Evolutionary conservation across 2,113 vertebrate genomes (phyloP).

Genomic region (Paramormyrops kingsleyae): DNA sequence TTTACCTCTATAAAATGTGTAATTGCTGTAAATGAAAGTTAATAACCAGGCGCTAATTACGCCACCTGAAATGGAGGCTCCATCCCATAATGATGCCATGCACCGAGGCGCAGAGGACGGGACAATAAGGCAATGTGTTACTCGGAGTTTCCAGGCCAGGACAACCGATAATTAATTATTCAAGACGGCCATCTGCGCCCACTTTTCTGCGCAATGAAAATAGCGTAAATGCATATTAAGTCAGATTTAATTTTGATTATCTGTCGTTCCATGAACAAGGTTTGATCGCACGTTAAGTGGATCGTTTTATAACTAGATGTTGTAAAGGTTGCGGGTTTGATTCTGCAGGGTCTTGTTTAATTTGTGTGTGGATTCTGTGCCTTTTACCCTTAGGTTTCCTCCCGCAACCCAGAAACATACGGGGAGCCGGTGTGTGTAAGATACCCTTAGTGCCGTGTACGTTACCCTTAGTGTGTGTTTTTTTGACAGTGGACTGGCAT

Average conservation of each 20-base stretch:
- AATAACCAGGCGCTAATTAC: conserved; percentile 27
- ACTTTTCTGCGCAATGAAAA: background rate
- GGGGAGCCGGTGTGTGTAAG: background rate
- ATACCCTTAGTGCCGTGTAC: background rate
- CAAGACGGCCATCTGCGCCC: background rate
- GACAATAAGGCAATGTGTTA: background rate
- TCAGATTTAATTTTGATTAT: background rate
- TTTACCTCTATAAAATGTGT: conserved; percentile 24
- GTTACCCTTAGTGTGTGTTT: too few relatives aligned
- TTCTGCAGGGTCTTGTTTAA: background rate
- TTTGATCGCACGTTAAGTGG: background rate
- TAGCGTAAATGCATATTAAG: background rate
- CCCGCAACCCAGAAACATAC: background rate
- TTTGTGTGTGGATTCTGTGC: background rate
- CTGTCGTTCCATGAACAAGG: background rate
- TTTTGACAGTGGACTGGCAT: background rate
- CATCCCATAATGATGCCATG: background rate
- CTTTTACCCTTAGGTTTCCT: background rate
- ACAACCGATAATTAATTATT: background rate
- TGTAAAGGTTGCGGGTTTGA: background rate
- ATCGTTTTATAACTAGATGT: background rate
- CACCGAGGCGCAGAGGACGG: background rate
- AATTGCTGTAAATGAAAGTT: conserved; percentile 34
- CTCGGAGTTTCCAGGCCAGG: background rate
- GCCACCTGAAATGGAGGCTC: conserved; percentile 16